phyloP scores from a whole-genome alignment of 2,113 vertebrate species.

The Nycticorax nycticorax region DNA sequence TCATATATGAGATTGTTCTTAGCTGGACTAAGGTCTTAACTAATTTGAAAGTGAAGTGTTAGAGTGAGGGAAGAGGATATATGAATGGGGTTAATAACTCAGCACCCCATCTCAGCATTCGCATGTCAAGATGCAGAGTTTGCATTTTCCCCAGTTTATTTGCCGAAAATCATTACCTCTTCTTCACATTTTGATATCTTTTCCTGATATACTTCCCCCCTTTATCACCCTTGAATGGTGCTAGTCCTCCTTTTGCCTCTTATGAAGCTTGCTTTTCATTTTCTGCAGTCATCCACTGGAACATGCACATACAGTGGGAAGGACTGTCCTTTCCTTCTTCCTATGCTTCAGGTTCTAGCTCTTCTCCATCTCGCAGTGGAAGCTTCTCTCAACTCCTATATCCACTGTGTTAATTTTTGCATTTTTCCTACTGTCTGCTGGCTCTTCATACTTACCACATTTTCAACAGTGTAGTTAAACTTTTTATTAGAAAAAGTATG shows the following conservation, averaged over 20 bases:
- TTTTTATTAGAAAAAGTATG: not conserved
- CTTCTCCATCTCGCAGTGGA: not conserved
- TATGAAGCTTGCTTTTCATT: not conserved
- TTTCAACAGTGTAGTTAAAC: not conserved
- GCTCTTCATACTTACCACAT: not conserved
- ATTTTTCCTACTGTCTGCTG: not conserved
- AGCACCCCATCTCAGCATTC: not conserved
- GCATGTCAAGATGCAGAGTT: not conserved
- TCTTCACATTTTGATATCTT: not conserved
- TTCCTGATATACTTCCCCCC: not conserved
- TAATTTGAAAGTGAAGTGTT: not conserved
- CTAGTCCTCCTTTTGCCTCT: not conserved
- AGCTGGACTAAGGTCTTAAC: not conserved
- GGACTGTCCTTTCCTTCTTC: not conserved
- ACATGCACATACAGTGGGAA: not conserved
- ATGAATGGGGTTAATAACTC: not conserved
- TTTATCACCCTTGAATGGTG: not conserved
- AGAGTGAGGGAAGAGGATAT: not conserved
- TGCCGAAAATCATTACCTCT: not conserved
- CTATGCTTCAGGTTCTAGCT: not conserved
- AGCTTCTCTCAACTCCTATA: not conserved
- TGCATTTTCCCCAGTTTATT: not conserved
- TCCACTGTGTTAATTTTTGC: not conserved
- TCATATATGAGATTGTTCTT: accelerated
- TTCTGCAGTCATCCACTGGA: not conserved